Conservation (phyloP, 2,113 vertebrate species). For the Leptodactylus fuscus region DNA sequence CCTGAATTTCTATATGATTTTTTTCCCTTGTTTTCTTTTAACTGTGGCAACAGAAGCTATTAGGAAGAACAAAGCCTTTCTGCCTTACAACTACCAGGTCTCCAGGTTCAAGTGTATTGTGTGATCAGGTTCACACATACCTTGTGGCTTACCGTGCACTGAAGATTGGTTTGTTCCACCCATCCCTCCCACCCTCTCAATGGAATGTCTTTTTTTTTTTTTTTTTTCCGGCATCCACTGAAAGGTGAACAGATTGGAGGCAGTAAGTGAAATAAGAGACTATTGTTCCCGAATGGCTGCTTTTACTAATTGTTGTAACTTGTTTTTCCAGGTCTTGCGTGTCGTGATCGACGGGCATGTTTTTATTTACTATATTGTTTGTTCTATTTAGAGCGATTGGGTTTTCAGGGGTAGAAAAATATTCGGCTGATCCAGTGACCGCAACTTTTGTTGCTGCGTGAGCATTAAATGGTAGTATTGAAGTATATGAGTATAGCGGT, state of each 20-base stretch:
- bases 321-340: constrained; percentile 9
- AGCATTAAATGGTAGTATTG: too few relatives aligned
- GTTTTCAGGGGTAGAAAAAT: neutral
- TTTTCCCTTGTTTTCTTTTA: neutral
- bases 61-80: neutral
- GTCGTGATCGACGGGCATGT: neutral
- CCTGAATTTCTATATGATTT: neutral
- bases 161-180: neutral
- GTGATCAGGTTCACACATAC: neutral
- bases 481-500: too few relatives aligned
- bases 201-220: constrained; percentile 37
- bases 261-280: constrained; percentile 28
- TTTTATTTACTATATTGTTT: neutral
- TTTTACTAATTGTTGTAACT: constrained; percentile 20
- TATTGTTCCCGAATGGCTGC: constrained; percentile 27
- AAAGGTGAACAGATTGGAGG: constrained; percentile 35
- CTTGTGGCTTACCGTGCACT: neutral
- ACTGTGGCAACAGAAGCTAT: too few relatives aligned
- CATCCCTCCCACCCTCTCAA: constrained; percentile 15
- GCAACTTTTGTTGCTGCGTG: neutral
- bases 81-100: neutral
- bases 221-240: constrained; percentile 13
- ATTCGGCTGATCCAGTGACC: neutral
- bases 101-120: constrained; percentile 1
- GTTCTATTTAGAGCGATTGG: neutral